Percentiles rank a stretch among this genome's conserved stretches.
These are phyloP conservation scores for Drepana falcataria DNA, from an alignment of 2,888 invertebrate species.

Conservation along the genomic window DNA sequence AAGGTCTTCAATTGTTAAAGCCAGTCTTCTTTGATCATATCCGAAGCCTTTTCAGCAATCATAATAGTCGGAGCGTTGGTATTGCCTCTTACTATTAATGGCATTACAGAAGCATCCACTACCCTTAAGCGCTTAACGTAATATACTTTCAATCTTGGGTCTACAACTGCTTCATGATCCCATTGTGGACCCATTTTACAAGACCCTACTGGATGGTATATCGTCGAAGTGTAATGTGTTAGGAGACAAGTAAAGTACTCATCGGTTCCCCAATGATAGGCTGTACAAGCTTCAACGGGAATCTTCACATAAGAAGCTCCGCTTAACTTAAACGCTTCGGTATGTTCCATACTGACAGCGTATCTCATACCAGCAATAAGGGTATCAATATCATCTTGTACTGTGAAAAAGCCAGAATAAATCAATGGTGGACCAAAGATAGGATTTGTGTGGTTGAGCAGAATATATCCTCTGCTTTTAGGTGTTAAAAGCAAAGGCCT, in stretches of 20 bases:
- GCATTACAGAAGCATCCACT: slow-evolving; percentile 84
- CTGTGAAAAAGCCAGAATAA: slow-evolving; percentile 83
- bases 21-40: slow-evolving; percentile 84
- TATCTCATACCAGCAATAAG: slow-evolving; percentile 81
- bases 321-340: slow-evolving; percentile 76
- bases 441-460: slow-evolving; percentile 84
- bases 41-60: slow-evolving; percentile 90
- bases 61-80: slow-evolving; percentile 91
- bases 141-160: slow-evolving; percentile 80
- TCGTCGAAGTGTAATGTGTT: slow-evolving; percentile 83
- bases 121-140: slow-evolving; percentile 82
- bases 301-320: slow-evolving; percentile 77
- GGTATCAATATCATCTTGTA: slow-evolving; percentile 80
- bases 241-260: slow-evolving; percentile 83
- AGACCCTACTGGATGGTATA: slow-evolving; percentile 84
- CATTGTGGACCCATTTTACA: slow-evolving; percentile 84
- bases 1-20: slow-evolving; percentile 12
- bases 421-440: slow-evolving; percentile 84
- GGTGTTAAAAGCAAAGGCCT: slow-evolving; percentile 81
- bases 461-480: slow-evolving; percentile 80
- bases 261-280: slow-evolving; percentile 78
- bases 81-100: slow-evolving; percentile 82
- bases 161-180: slow-evolving; percentile 82
- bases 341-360: slow-evolving; percentile 77
- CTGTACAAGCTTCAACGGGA: slow-evolving; percentile 79